A percentile compares a stretch with the other conserved stretches of the same genome.
phyloP scores from a whole-genome alignment of 64 coral and sea anemone genomes.

The Actinia tenebrosa region DNA sequence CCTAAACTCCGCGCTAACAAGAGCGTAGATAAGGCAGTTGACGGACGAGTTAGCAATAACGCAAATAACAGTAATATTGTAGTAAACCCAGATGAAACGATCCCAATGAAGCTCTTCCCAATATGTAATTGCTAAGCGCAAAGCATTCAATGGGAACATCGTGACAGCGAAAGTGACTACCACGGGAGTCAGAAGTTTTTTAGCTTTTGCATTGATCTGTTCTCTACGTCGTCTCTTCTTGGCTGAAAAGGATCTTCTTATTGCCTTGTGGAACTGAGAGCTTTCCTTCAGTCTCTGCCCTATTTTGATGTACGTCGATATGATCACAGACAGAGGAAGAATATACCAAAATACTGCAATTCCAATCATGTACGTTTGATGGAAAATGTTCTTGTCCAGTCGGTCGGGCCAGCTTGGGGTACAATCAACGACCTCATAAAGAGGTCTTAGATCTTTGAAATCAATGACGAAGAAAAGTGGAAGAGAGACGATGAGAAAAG shows the following conservation, averaged over 20 bases:
- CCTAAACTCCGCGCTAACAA: conserved; percentile 62
- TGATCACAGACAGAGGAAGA: conserved; percentile 45
- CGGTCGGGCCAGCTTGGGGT: conserved; percentile 18
- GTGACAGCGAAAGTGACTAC: conserved; percentile 62
- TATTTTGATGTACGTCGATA: conserved; percentile 46
- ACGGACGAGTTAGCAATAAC: conserved; percentile 62
- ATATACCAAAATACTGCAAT: conserved; percentile 57
- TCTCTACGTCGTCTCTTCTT: conserved; percentile 12
- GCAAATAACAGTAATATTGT: conserved; percentile 32
- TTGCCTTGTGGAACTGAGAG: conserved; percentile 45
- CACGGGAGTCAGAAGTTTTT: conserved; percentile 71
- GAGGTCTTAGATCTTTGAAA: conserved; percentile 18
- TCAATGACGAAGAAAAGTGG: conserved; percentile 58
- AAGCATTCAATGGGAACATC: conserved; percentile 63
- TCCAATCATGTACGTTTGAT: conserved; percentile 34
- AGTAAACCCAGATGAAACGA: conserved; percentile 57
- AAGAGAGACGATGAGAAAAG: conserved; percentile 43
- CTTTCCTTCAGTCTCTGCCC: conserved; percentile 38
- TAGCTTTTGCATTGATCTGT: conserved; percentile 59
- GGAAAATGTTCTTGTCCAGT: conserved; percentile 10
- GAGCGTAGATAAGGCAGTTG: conserved; percentile 70
- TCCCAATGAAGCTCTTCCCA: conserved; percentile 23
- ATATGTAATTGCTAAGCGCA: conserved; percentile 50
- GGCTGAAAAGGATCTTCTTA: background rate
- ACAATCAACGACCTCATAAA: conserved; percentile 3